phyloP scores from a whole-genome alignment of 2,797 vertebrate species.

The Naso thynnoides region DNA sequence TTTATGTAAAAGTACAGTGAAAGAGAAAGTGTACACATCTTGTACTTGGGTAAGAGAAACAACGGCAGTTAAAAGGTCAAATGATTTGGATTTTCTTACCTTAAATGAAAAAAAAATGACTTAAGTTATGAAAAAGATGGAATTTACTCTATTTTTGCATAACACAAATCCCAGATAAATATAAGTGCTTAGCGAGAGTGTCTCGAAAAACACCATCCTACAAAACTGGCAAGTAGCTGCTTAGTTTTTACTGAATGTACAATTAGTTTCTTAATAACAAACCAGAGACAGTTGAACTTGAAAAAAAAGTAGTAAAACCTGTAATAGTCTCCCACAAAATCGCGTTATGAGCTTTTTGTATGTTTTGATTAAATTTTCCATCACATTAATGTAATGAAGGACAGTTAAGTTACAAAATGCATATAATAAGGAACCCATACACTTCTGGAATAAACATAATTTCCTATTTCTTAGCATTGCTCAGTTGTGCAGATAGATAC shows the following conservation, averaged over 20 bases:
- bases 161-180: too few species aligned
- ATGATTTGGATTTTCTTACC: background rate
- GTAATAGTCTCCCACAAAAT: background rate
- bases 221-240: background rate
- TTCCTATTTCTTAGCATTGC: slow-evolving; percentile 7
- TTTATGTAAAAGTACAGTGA: slow-evolving; percentile 45
- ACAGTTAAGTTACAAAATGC: slow-evolving; percentile 8
- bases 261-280: slow-evolving; percentile 15
- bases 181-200: too few species aligned
- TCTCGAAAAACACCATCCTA: background rate
- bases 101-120: slow-evolving; percentile 1
- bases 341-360: slow-evolving; percentile 15
- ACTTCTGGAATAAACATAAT: background rate
- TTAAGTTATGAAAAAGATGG: background rate
- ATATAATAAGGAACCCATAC: slow-evolving; percentile 7
- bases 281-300: slow-evolving; percentile 9
- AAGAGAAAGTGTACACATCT: slow-evolving; percentile 30
- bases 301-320: slow-evolving; percentile 6
- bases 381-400: slow-evolving; percentile 24
- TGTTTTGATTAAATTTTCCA: slow-evolving; percentile 20
- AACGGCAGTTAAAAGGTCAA: background rate
- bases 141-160: background rate
- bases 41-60: slow-evolving; percentile 10
- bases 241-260: slow-evolving; percentile 3
- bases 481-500: slow-evolving; percentile 25